Conservation (phyloP, 2,113 vertebrate genomes). For the Campylomormyrus tamandua region DNA sequence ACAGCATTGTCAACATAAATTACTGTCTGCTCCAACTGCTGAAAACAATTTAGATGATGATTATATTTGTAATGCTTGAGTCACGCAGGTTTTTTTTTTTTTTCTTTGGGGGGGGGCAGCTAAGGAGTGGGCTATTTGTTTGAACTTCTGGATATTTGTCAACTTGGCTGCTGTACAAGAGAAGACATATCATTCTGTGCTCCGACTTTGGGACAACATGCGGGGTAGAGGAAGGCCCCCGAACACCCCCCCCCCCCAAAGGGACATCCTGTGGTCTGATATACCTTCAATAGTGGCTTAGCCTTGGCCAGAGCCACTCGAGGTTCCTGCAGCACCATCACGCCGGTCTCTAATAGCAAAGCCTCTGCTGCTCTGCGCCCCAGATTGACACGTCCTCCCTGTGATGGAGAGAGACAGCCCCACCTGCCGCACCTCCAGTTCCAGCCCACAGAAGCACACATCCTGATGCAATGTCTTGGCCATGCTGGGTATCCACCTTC, state of each 20-base stretch:
- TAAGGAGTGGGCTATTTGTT: slow-evolving; percentile 8
- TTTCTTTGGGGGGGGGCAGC: background rate
- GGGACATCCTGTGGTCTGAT: background rate
- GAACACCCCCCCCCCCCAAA: background rate
- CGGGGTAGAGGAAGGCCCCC: background rate
- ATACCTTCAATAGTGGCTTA: too few relatives aligned
- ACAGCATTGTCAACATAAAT: slow-evolving; percentile 35
- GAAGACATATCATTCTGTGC: background rate
- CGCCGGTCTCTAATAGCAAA: background rate
- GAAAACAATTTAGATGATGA: slow-evolving; percentile 32
- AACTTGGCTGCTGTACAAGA: background rate
- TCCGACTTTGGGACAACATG: background rate
- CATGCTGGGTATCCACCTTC: background rate
- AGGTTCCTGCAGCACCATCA: background rate
- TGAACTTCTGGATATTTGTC: background rate
- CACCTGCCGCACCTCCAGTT: background rate
- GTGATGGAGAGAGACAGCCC: background rate
- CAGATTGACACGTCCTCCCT: background rate
- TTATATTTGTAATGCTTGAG: slow-evolving; percentile 20
- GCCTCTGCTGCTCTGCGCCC: background rate
- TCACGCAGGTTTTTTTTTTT: background rate
- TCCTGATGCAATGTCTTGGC: background rate
- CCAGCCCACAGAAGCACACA: background rate
- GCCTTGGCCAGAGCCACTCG: background rate
- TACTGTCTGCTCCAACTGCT: slow-evolving; percentile 27